A percentile compares a stretch with the other conserved stretches of the same genome.
phyloP scores from a whole-genome alignment of 37 sponge, comb jelly and placozoan genomes.

The Spongilla lacustris region DNA sequence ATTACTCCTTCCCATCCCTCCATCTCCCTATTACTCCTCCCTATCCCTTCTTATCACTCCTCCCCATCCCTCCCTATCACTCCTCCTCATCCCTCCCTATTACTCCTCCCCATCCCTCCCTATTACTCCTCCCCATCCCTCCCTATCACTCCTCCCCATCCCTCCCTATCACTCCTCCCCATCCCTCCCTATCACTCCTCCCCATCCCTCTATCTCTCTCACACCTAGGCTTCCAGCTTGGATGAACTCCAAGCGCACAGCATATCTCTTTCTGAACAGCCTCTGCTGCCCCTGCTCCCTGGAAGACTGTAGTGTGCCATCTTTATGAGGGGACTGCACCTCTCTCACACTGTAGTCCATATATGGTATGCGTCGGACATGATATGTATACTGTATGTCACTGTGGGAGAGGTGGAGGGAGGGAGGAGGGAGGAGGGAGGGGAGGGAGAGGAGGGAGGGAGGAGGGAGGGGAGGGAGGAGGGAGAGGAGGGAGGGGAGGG shows the following conservation, averaged over 20 bases:
- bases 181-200: no score
- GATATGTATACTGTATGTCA: slow-evolving; percentile 69
- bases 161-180: no score
- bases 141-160: no score
- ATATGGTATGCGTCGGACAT: slow-evolving; percentile 59
- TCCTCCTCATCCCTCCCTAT: no score
- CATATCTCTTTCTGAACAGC: slow-evolving; percentile 75
- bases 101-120: no score
- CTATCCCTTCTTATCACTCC: no score
- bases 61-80: no score
- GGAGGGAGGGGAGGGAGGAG: no score
- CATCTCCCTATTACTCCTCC: no score
- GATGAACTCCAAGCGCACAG: slow-evolving; percentile 73
- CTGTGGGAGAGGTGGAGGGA: neutral
- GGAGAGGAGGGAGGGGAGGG: no score
- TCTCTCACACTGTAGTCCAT: slow-evolving; percentile 71
- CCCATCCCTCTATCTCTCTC: neutral
- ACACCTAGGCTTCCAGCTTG: slow-evolving; percentile 79
- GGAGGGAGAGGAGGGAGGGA: no score
- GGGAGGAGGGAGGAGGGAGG: slow-evolving; percentile 6
- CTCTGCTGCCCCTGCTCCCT: slow-evolving; percentile 36
- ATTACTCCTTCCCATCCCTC: neutral
- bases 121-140: no score
- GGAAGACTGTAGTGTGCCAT: slow-evolving; percentile 11
- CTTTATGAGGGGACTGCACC: slow-evolving; percentile 34